phyloP scores from a whole-genome alignment of 2,113 vertebrate genomes.

The Otocyon megalotis region DNA sequence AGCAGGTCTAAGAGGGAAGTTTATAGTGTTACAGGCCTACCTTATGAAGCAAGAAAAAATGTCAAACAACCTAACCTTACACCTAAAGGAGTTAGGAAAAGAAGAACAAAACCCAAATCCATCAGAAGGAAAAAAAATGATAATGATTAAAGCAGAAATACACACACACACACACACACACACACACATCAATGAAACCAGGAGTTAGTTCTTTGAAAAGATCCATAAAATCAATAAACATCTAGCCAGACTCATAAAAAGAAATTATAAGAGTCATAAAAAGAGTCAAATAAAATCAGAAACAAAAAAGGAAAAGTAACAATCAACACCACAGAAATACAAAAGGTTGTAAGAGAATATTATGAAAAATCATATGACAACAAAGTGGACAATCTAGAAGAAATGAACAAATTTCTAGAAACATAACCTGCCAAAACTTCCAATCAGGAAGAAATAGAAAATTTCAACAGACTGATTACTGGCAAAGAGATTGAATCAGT shows the following conservation, averaged over 20 bases:
- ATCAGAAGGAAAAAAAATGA: background rate
- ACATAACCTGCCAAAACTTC: background rate
- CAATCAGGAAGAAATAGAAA: background rate
- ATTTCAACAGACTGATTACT: background rate
- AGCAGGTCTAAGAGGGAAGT: background rate
- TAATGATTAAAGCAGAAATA: background rate
- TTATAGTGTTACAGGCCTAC: background rate
- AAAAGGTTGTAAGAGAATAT: background rate
- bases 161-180: background rate
- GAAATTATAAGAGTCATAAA: background rate
- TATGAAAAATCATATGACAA: background rate
- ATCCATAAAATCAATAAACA: background rate
- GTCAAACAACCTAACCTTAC: background rate
- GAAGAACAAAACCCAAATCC: background rate
- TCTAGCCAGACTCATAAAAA: background rate
- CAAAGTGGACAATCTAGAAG: background rate
- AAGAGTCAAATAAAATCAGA: background rate
- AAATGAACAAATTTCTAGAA: background rate
- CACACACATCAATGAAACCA: background rate
- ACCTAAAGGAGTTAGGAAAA: background rate
- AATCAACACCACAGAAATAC: background rate
- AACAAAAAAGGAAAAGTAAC: background rate
- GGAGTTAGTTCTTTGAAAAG: background rate
- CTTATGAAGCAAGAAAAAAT: background rate
- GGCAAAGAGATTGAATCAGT: background rate